phyloP scores from a whole-genome alignment of 2,888 invertebrate genomes.

The Catocala fraxini region DNA sequence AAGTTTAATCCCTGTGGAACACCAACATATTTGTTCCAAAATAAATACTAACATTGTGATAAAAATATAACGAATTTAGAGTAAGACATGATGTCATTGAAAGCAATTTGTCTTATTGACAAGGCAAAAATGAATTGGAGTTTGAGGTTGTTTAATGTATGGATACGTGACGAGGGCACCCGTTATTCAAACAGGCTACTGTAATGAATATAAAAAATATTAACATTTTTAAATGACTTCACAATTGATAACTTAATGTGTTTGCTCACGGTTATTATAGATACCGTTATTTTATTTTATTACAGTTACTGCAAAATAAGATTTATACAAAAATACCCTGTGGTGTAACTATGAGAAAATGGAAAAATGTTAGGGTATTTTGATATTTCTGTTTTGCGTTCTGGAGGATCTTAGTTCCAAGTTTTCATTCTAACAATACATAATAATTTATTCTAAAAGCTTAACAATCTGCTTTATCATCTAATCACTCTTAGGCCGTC shows the following conservation, averaged over 20 bases:
- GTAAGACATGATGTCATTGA: slow-evolving; percentile 11
- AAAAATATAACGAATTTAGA: background rate
- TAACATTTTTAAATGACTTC: slow-evolving; percentile 14
- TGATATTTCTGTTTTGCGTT: no score
- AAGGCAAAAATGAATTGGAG: slow-evolving; percentile 20
- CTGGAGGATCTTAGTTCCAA: slow-evolving; percentile 23
- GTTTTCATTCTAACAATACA: slow-evolving; percentile 41
- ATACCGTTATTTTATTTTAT: background rate
- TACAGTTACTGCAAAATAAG: no score
- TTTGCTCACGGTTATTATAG: slow-evolving; percentile 3
- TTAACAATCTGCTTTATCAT: slow-evolving; percentile 40
- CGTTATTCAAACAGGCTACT: slow-evolving; percentile 40
- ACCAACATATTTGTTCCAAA: background rate
- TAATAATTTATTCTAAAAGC: background rate
- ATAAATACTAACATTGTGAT: background rate
- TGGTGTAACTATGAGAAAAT: no score
- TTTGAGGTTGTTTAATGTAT: slow-evolving; percentile 26
- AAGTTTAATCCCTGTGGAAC: background rate
- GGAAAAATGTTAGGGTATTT: no score
- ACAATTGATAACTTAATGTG: background rate
- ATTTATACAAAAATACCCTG: no score
- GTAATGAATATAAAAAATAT: background rate
- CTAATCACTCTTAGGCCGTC: slow-evolving; percentile 34
- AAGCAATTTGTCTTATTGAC: slow-evolving; percentile 26
- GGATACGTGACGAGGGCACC: slow-evolving; percentile 28